Evolutionary conservation across 2,888 invertebrate species (phyloP).

Genomic region (Anorthoa munda): DNA sequence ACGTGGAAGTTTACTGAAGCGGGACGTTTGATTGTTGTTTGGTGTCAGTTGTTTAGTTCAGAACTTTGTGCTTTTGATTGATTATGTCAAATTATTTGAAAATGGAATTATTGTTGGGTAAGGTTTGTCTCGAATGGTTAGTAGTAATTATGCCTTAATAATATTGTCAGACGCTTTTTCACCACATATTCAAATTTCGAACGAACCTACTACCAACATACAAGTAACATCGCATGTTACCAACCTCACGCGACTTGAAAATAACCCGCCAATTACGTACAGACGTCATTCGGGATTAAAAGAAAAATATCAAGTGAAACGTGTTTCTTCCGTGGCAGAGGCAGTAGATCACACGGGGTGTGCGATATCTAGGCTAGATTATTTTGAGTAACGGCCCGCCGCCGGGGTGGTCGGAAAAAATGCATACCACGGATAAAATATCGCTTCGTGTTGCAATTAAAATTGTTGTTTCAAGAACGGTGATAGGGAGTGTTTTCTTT

Average conservation of each 20-base stretch:
- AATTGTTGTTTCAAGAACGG: constrained; percentile 75
- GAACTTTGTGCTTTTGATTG: constrained; percentile 5
- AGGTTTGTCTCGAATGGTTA: not conserved
- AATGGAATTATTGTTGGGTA: not conserved
- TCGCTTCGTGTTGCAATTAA: constrained; percentile 88
- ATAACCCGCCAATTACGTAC: constrained; percentile 70
- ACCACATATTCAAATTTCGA: constrained; percentile 21
- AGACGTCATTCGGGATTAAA: constrained; percentile 83
- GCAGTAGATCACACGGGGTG: constrained; percentile 83
- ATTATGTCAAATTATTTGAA: not conserved
- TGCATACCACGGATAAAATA: constrained; percentile 85
- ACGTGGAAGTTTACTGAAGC: constrained; percentile 32
- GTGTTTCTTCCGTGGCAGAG: constrained; percentile 81
- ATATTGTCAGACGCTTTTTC: not conserved
- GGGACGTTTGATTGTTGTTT: constrained; percentile 44
- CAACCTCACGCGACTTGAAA: constrained; percentile 76
- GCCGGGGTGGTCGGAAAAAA: constrained; percentile 76
- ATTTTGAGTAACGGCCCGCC: constrained; percentile 88
- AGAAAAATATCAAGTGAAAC: constrained; percentile 75
- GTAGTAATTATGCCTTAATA: not conserved
- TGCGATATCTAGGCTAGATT: constrained; percentile 88
- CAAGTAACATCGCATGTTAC: constrained; percentile 61
- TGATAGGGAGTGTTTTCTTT: constrained; percentile 51
- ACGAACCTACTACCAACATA: constrained; percentile 44
- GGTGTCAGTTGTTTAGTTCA: not conserved